Conservation (phyloP, 2,888 invertebrate genomes). For the Euspilapteryx auroguttella region DNA sequence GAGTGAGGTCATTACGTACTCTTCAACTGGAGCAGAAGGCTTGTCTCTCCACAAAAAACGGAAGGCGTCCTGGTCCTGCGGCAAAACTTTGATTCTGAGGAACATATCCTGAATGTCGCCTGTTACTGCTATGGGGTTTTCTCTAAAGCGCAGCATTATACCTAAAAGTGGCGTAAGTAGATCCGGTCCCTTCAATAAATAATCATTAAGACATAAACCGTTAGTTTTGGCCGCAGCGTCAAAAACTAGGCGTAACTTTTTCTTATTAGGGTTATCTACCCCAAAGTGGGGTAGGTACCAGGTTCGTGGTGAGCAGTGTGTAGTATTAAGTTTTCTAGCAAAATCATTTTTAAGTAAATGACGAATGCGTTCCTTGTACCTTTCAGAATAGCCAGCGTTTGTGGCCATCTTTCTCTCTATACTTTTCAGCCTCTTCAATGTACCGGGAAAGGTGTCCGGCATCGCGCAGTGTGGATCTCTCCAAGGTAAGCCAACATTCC, state of each 20-base stretch:
- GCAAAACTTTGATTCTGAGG: constrained; percentile 12
- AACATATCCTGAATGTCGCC: too few relatives aligned
- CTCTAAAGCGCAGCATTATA: constrained; percentile 20
- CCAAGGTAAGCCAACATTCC: constrained; percentile 12
- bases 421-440: constrained; percentile 9
- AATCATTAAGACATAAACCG: constrained; percentile 11
- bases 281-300: too few relatives aligned
- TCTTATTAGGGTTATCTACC: too few relatives aligned
- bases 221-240: too few relatives aligned
- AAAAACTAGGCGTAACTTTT: constrained; percentile 10
- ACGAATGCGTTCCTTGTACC: constrained; percentile 10
- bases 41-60: constrained; percentile 15
- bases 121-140: constrained; percentile 15
- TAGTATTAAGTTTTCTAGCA: constrained; percentile 4
- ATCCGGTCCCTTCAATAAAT: constrained; percentile 11
- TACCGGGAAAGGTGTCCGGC: constrained; percentile 9
- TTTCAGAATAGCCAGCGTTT: too few relatives aligned
- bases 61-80: constrained; percentile 14
- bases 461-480: constrained; percentile 6
- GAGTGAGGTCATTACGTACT: too few relatives aligned
- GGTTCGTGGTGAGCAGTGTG: background rate
- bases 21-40: constrained; percentile 3
- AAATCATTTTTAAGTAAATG: too few relatives aligned
- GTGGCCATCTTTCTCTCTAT: too few relatives aligned
- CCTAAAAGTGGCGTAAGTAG: constrained; percentile 14